Percentiles rank a stretch among this genome's conserved stretches.
Evolutionary conservation across 2,113 vertebrate species (phyloP).

Genomic region (Catagonus wagneri): DNA sequence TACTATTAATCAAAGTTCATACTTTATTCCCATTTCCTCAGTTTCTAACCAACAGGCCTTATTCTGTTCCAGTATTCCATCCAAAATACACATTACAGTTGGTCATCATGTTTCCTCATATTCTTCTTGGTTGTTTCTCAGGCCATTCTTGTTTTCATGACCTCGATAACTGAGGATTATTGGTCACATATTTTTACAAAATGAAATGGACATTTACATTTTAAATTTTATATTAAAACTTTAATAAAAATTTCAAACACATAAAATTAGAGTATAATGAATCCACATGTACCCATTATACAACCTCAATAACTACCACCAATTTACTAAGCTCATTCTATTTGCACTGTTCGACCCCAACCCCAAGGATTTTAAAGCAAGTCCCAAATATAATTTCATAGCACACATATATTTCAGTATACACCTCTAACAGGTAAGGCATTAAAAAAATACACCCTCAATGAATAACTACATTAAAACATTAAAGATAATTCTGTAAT

Average conservation of each 20-base stretch:
- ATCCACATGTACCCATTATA: not conserved
- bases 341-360: not conserved
- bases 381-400: not conserved
- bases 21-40: not conserved
- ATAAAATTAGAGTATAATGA: constrained; percentile 17
- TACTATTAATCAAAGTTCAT: not conserved
- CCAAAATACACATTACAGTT: not conserved
- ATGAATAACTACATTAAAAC: not conserved
- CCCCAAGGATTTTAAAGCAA: constrained; percentile 16
- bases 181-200: constrained; percentile 34
- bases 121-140: not conserved
- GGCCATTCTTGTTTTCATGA: not conserved
- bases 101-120: not conserved
- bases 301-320: not conserved
- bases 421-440: not conserved
- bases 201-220: not conserved
- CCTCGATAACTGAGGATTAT: not conserved
- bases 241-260: constrained; percentile 18
- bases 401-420: not conserved
- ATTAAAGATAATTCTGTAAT: constrained; percentile 18
- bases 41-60: not conserved
- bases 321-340: constrained; percentile 17
- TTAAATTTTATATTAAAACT: constrained; percentile 48
- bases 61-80: not conserved
- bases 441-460: not conserved